Percentiles rank a stretch among this genome's conserved stretches.
phyloP scores from a whole-genome alignment of 1,140 invertebrate species.

The Drosophila repleta region DNA sequence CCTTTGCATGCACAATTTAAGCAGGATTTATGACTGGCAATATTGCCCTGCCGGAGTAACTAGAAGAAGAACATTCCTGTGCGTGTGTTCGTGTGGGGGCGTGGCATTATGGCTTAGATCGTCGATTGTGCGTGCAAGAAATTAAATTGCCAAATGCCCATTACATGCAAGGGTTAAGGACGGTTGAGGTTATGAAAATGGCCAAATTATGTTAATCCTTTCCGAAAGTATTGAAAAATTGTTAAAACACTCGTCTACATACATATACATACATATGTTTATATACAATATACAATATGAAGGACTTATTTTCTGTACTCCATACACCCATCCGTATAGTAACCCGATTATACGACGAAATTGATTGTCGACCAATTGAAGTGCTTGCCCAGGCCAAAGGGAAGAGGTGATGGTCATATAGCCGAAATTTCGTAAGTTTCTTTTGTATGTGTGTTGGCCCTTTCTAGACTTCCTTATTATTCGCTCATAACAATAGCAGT shows the following conservation, averaged over 20 bases:
- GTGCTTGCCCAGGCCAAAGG: too few relatives aligned
- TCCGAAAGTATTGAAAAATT: constrained; percentile 65
- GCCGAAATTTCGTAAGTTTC: constrained; percentile 42
- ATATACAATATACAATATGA: too few relatives aligned
- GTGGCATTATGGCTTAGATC: constrained; percentile 50
- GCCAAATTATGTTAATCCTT: constrained; percentile 75
- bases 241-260: too few relatives aligned
- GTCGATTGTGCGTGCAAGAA: constrained; percentile 80
- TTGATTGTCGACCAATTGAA: too few relatives aligned
- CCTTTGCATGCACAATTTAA: constrained; percentile 82
- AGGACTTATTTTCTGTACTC: too few relatives aligned
- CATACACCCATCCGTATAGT: too few relatives aligned
- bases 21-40: constrained; percentile 82
- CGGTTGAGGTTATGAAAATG: constrained; percentile 72
- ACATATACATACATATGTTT: too few relatives aligned
- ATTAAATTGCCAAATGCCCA: constrained; percentile 81
- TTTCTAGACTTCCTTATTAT: constrained; percentile 44
- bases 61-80: constrained; percentile 38
- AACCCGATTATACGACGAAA: too few relatives aligned
- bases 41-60: constrained; percentile 52
- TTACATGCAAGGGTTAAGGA: constrained; percentile 70
- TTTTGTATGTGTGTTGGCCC: constrained; percentile 25
- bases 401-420: neutral
- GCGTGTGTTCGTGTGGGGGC: neutral
- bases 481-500: constrained; percentile 62